Conservation (phyloP, 2,797 vertebrate genomes). For the Crypturellus tataupa region DNA sequence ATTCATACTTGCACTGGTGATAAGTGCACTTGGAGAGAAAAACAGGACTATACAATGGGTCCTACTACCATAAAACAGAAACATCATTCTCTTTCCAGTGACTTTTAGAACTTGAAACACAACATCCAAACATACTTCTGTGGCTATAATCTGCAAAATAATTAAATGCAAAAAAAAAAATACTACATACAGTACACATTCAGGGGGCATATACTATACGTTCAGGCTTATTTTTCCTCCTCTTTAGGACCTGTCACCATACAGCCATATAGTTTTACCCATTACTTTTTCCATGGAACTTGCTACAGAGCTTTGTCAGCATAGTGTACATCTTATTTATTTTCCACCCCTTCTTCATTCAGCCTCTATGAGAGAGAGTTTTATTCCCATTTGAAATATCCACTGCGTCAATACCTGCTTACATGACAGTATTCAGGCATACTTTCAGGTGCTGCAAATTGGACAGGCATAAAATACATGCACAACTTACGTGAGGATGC, state of each 20-base stretch:
- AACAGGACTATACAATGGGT: background rate
- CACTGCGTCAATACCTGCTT: background rate
- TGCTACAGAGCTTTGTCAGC: background rate
- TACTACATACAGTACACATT: too few relatives aligned
- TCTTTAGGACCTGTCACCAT: fast-evolving
- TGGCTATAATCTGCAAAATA: background rate
- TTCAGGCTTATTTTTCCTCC: background rate
- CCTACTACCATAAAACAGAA: background rate
- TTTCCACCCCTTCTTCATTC: background rate
- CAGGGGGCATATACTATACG: background rate
- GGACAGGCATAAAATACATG: fast-evolving
- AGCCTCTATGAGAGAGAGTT: background rate
- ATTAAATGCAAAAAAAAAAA: background rate
- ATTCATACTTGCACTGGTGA: background rate
- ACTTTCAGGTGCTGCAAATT: background rate
- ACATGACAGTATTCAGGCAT: fast-evolving
- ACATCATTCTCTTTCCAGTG: background rate
- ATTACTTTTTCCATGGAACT: background rate
- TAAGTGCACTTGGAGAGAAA: background rate
- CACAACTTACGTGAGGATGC: background rate
- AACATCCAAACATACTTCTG: background rate
- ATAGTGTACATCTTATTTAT: background rate
- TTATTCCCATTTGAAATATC: background rate
- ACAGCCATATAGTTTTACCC: fast-evolving
- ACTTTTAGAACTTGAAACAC: background rate